Evolutionary conservation across 2,888 invertebrate genomes (phyloP).

Genomic region (Sminthurinus aureus): DNA sequence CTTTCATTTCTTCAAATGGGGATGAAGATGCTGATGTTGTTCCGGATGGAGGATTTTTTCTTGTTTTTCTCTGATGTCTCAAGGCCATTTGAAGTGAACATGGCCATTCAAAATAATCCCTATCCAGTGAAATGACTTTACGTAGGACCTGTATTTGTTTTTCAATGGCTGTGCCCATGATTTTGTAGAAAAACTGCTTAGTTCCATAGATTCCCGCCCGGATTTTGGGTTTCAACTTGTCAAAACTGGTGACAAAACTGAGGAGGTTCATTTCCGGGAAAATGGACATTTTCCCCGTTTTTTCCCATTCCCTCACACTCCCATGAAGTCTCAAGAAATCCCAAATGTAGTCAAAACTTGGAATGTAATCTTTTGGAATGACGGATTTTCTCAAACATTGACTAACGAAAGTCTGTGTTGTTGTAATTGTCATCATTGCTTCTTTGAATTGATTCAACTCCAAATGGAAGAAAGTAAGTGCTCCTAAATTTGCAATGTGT

Average conservation of each 20-base stretch:
- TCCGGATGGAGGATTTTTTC: background rate
- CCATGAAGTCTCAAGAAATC: background rate
- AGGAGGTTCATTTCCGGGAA: background rate
- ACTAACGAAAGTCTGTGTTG: background rate
- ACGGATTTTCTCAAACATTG: background rate
- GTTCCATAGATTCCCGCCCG: background rate
- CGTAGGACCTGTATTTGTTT: background rate
- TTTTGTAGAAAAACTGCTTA: background rate
- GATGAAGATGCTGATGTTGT: background rate
- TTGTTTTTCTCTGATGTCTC: background rate
- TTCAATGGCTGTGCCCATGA: background rate
- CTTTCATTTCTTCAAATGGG: background rate
- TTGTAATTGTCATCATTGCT: background rate
- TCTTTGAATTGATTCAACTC: background rate
- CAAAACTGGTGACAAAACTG: background rate
- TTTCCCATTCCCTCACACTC: background rate
- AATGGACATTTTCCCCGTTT: background rate
- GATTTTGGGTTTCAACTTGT: background rate
- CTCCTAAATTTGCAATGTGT: background rate
- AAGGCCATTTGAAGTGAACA: background rate
- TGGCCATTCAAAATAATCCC: conserved; percentile 20
- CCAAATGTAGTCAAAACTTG: background rate
- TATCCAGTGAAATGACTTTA: background rate
- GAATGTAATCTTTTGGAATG: background rate
- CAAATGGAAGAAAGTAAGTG: background rate